A percentile compares a stretch with the other conserved stretches of the same genome.
phyloP scores from a whole-genome alignment of 1,140 invertebrate genomes.

The Nilaparvata lugens region DNA sequence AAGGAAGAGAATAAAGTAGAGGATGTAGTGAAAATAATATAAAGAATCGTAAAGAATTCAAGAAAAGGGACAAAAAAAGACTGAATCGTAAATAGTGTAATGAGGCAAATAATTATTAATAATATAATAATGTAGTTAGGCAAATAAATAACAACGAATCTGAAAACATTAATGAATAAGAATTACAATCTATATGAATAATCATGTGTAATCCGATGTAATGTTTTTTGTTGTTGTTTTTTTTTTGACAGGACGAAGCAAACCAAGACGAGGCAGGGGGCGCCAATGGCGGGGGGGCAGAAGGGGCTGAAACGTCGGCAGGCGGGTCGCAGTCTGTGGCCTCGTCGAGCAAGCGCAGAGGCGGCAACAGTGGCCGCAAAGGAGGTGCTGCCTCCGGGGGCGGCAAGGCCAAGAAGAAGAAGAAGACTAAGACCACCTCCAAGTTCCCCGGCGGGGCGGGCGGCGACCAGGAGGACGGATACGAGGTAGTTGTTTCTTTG shows the following conservation, averaged over 20 bases:
- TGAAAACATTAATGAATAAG: no score
- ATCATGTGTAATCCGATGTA: no score
- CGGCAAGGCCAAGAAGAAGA: conserved; percentile 85
- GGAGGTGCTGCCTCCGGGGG: conserved; percentile 45
- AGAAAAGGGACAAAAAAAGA: no score
- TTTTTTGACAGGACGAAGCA: neutral
- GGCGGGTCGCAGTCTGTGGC: conserved; percentile 44
- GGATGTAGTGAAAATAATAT: no score
- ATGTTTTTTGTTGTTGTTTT: neutral
- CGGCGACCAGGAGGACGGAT: conserved; percentile 54
- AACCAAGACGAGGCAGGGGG: conserved; percentile 55
- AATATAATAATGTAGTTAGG: no score
- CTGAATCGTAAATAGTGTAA: no score
- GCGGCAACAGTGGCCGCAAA: conserved; percentile 29
- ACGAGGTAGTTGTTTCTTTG: conserved; percentile 45
- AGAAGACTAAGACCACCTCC: conserved; percentile 75
- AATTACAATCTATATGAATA: no score
- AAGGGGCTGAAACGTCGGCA: conserved; percentile 45
- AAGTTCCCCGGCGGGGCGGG: conserved; percentile 69
- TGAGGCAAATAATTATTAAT: no score
- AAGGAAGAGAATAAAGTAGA: no score
- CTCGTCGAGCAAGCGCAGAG: conserved; percentile 50
- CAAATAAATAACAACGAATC: no score
- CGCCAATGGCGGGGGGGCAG: conserved; percentile 53
- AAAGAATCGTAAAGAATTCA: no score